Base-by-base conservation (phyloP, 1,140 invertebrate species). In the Aphaenogaster floridana region DNA sequence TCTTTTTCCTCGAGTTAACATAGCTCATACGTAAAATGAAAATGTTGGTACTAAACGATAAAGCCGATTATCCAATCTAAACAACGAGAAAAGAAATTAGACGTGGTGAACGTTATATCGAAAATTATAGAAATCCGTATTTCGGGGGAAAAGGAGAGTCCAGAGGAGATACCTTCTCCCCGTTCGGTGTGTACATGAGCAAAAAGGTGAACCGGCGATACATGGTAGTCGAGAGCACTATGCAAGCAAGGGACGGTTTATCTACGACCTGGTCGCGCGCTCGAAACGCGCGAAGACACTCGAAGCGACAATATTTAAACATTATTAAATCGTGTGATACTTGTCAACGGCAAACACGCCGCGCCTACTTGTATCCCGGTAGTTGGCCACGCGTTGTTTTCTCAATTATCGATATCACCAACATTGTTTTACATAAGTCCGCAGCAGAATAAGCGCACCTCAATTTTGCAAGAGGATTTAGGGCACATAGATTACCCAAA, bases 311-410 rank as follows among this genome's bases (percentile, higher is more conserved):
- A 91, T 92, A 90, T 92, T 92, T 89, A 92, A 92, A 92, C 91
- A 92, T 92, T 91, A 88, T 91, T 90, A 91, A 91, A 90, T 89
- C 78, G 50, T 78, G 88, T 48, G 90, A 91, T 91, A 91, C 90
- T 86, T 80, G 86, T 72, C 89, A 61, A 86, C 64, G 72, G 71
- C 78, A 91, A 91, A 91, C 88, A 91, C 15, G 9, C 61, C 59
- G 50, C 72, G 11, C 17, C 76, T 80, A 69, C 77, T 86, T 57
- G 64, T 69, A 57, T 61, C 36, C 52, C 34, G 64, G 45, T 71
- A 50, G 77, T 54, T 69, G 34, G 42, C 34, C 52, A 45, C 5
- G 80, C 42, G 54, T 36, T 63, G 68, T 74, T 45, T 59, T 63
- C 54, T 74, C 69, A 59, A 74, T 83, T 84, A 84, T 81, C 69